These are phyloP conservation scores for Orthochromis malagaraziensis DNA, from an alignment of 2,113 vertebrate species.

Conservation along the genomic window DNA sequence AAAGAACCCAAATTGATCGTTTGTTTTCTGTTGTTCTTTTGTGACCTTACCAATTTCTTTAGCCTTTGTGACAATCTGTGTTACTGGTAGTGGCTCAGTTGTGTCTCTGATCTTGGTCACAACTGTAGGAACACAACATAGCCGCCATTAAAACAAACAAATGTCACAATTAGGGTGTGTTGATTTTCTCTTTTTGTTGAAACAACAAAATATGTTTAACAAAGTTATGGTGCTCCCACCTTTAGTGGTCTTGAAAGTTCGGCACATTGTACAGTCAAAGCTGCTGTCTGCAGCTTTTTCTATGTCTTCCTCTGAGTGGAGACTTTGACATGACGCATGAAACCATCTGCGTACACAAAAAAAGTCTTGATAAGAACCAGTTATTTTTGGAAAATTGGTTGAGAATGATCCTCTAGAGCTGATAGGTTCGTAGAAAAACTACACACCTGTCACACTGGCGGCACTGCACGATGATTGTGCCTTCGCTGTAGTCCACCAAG, in stretches of 20 bases:
- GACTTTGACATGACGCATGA: conserved; percentile 93
- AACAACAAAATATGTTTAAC: not conserved
- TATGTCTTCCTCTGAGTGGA: conserved; percentile 90
- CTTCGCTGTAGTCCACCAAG: conserved; percentile 83
- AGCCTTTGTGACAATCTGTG: conserved; percentile 84
- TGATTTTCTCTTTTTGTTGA: not conserved
- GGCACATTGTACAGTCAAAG: conserved; percentile 94
- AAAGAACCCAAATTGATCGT: not conserved
- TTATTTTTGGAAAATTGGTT: not conserved
- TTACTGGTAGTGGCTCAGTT: conserved; percentile 81
- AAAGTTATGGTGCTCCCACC: not conserved
- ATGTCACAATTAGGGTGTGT: not conserved
- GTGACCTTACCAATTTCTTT: conserved; percentile 84
- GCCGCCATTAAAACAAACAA: not conserved
- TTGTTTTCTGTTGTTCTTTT: not conserved
- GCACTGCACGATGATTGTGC: conserved; percentile 91
- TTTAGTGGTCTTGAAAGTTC: conserved; percentile 82
- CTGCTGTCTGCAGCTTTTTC: conserved; percentile 87
- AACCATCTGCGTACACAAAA: conserved; percentile 80
- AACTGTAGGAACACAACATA: not conserved
- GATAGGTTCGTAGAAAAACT: not conserved
- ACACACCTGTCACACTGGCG: conserved; percentile 90
- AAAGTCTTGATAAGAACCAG: not conserved
- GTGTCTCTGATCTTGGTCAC: conserved; percentile 78
- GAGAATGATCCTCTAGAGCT: not conserved